Conservation (phyloP, 2,888 invertebrate genomes). For the Napeogenes inachia region DNA sequence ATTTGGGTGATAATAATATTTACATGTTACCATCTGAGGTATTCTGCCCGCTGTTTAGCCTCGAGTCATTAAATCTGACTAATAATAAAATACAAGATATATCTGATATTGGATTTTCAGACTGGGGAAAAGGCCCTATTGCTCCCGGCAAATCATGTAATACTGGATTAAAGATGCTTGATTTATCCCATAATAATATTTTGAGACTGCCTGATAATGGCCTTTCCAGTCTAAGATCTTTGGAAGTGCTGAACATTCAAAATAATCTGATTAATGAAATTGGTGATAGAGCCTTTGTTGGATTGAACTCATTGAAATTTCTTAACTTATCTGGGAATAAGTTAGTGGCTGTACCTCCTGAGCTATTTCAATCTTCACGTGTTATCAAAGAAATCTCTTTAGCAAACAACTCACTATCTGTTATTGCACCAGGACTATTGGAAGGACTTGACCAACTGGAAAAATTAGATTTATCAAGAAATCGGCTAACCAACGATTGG, state of each 20-base stretch:
- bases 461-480: constrained; percentile 84
- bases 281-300: constrained; percentile 85
- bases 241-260: constrained; percentile 84
- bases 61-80: constrained; percentile 84
- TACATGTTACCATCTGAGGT: constrained; percentile 84
- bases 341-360: constrained; percentile 86
- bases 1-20: constrained; percentile 86
- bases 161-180: constrained; percentile 81
- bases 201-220: constrained; percentile 83
- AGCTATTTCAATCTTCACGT: constrained; percentile 84
- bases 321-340: constrained; percentile 89
- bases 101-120: constrained; percentile 84
- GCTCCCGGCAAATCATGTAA: constrained; percentile 84
- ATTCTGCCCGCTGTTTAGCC: constrained; percentile 83
- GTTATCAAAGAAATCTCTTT: constrained; percentile 84
- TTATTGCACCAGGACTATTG: constrained; percentile 85
- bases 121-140: constrained; percentile 82
- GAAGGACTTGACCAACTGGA: constrained; percentile 85
- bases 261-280: constrained; percentile 86
- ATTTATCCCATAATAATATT: constrained; percentile 85
- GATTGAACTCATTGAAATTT: constrained; percentile 81
- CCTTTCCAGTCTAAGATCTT: constrained; percentile 81
- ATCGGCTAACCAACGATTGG: constrained; percentile 85
- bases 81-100: constrained; percentile 88
- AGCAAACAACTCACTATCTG: constrained; percentile 87